These are phyloP conservation scores for Drosophila guanche DNA, from an alignment of 1,140 invertebrate species.

Conservation along the genomic window DNA sequence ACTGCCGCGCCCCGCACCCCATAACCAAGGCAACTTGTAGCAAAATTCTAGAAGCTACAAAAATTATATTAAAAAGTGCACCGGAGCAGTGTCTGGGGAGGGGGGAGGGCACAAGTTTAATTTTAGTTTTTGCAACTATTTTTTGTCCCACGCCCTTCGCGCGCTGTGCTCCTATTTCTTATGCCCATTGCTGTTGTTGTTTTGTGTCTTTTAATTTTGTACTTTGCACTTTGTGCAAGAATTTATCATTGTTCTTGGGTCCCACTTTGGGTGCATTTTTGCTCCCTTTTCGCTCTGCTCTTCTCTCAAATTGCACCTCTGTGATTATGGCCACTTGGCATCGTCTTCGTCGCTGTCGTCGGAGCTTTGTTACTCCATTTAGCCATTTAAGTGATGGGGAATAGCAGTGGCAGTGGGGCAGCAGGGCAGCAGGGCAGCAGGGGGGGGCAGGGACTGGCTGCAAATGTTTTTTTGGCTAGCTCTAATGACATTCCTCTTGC, in stretches of 20 bases:
- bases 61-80: slow-evolving; percentile 68
- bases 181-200: slow-evolving; percentile 32
- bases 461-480: slow-evolving; percentile 16
- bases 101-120: slow-evolving; percentile 66
- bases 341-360: slow-evolving; percentile 32
- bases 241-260: slow-evolving; percentile 71
- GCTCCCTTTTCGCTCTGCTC: slow-evolving; percentile 17
- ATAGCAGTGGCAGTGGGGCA: too few relatives aligned
- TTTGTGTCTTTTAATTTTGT: slow-evolving; percentile 60
- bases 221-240: slow-evolving; percentile 67
- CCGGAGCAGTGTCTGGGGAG: slow-evolving; percentile 28
- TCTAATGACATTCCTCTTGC: slow-evolving; percentile 56
- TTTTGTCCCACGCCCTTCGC: slow-evolving; percentile 9
- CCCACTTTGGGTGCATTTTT: slow-evolving; percentile 5
- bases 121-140: slow-evolving; percentile 78
- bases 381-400: slow-evolving; percentile 52
- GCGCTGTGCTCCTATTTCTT: slow-evolving; percentile 24
- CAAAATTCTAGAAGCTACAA: slow-evolving; percentile 32
- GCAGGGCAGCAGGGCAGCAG: too few relatives aligned
- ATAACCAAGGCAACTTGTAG: slow-evolving; percentile 44
- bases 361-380: slow-evolving; percentile 54
- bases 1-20: slow-evolving; percentile 2
- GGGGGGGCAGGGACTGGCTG: neutral
- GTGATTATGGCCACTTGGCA: slow-evolving; percentile 76
- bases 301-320: slow-evolving; percentile 70